These are phyloP conservation scores for Procambarus virginalis DNA, from an alignment of 1,140 invertebrate species.

Conservation along the genomic window DNA sequence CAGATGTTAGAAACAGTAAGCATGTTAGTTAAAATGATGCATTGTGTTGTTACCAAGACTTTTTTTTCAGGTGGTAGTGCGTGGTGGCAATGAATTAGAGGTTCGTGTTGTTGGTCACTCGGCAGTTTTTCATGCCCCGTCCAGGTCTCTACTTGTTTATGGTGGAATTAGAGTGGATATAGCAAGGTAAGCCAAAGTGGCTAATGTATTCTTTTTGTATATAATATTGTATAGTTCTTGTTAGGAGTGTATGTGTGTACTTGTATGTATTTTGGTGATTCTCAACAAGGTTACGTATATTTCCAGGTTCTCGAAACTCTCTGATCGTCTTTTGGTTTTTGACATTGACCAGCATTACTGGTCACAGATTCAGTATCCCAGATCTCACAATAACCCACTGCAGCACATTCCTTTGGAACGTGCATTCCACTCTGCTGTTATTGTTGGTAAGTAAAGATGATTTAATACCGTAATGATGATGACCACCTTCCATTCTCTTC, in stretches of 20 bases:
- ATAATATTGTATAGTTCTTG: too few species aligned
- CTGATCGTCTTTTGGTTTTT: conserved; percentile 86
- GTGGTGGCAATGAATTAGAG: conserved; percentile 89
- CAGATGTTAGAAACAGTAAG: too few species aligned
- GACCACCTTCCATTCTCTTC: too few species aligned
- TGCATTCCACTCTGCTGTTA: conserved; percentile 92
- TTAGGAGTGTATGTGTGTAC: too few species aligned
- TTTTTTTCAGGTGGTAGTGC: conserved; percentile 46
- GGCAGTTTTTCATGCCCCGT: conserved; percentile 87
- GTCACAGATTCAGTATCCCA: conserved; percentile 88
- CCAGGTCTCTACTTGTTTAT: conserved; percentile 91
- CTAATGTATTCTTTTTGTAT: too few species aligned
- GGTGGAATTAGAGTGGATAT: conserved; percentile 91
- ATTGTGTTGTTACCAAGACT: not conserved
- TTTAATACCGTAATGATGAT: too few species aligned
- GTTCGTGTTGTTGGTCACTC: conserved; percentile 91
- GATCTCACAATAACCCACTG: conserved; percentile 79
- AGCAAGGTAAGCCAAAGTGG: conserved; percentile 71
- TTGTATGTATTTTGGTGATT: not conserved
- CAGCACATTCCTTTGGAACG: conserved; percentile 88
- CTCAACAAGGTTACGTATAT: too few species aligned
- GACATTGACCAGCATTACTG: conserved; percentile 85
- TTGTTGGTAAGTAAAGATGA: conserved; percentile 81
- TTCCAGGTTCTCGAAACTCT: conserved; percentile 70
- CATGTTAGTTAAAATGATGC: too few species aligned